These are phyloP conservation scores for Anseranas semipalmata DNA, from an alignment of 2,113 vertebrate genomes.

Conservation along the genomic window DNA sequence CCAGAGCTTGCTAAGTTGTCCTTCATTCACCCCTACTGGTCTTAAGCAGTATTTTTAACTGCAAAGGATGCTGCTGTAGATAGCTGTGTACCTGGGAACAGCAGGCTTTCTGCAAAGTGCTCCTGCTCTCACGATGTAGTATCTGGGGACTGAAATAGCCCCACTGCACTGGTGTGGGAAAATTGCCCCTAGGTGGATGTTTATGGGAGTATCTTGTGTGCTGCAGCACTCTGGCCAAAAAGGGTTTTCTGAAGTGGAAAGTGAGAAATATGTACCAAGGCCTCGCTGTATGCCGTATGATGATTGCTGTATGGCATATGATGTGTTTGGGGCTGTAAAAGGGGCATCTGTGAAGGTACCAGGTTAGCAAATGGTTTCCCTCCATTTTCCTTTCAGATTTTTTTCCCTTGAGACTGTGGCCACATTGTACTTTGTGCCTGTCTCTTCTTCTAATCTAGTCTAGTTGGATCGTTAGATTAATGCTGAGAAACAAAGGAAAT, in stretches of 20 bases:
- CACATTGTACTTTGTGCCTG: not conserved
- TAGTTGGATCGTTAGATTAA: not conserved
- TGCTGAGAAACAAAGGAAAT: not conserved
- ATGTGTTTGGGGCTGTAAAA: not conserved
- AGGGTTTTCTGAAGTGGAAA: not conserved
- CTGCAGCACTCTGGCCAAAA: constrained; percentile 1
- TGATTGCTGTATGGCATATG: not conserved
- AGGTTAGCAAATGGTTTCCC: not conserved
- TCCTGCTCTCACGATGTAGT: accelerated
- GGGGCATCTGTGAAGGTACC: not conserved
- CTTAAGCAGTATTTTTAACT: not conserved
- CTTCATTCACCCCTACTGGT: not conserved
- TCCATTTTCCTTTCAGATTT: not conserved
- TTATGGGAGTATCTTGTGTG: not conserved
- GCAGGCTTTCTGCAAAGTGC: not conserved
- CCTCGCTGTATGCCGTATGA: not conserved
- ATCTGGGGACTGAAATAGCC: not conserved
- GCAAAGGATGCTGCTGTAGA: not conserved
- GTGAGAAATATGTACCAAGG: not conserved
- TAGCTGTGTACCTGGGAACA: not conserved
- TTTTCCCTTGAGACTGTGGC: not conserved
- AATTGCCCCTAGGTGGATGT: not conserved
- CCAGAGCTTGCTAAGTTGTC: not conserved
- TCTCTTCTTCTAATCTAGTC: not conserved
- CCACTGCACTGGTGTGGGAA: not conserved